These are phyloP conservation scores for Megaceryle maxima DNA, from an alignment of 2,113 vertebrate genomes.

Conservation along the genomic window DNA sequence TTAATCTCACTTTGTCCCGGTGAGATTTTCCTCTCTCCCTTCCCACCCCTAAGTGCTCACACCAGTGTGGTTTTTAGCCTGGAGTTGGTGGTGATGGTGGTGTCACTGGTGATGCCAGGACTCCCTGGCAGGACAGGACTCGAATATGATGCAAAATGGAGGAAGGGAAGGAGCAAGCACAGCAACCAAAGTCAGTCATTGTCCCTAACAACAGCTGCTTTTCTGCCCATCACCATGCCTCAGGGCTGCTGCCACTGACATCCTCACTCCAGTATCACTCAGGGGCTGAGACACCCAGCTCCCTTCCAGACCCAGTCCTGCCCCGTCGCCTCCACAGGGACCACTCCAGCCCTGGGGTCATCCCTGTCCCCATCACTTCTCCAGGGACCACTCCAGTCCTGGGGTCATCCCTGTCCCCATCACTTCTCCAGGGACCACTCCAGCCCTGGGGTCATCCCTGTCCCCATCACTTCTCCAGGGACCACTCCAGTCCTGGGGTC, in stretches of 20 bases:
- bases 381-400: background rate
- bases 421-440: background rate
- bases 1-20: background rate
- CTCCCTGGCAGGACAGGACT: background rate
- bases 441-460: background rate
- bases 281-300: background rate
- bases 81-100: background rate
- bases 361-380: background rate
- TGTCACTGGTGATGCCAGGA: background rate
- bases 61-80: background rate
- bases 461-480: background rate
- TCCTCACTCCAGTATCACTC: background rate
- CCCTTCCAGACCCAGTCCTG: background rate
- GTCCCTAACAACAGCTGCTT: background rate
- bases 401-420: background rate
- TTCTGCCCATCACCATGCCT: background rate
- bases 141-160: fast-evolving
- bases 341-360: background rate
- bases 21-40: background rate
- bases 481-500: background rate
- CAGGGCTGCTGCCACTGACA: background rate
- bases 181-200: background rate
- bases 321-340: background rate
- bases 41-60: background rate
- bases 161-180: background rate